Percentiles rank a stretch among this genome's conserved stretches.
phyloP scores from a whole-genome alignment of 2,797 vertebrate species.

The Ctenopoma kingsleyae region DNA sequence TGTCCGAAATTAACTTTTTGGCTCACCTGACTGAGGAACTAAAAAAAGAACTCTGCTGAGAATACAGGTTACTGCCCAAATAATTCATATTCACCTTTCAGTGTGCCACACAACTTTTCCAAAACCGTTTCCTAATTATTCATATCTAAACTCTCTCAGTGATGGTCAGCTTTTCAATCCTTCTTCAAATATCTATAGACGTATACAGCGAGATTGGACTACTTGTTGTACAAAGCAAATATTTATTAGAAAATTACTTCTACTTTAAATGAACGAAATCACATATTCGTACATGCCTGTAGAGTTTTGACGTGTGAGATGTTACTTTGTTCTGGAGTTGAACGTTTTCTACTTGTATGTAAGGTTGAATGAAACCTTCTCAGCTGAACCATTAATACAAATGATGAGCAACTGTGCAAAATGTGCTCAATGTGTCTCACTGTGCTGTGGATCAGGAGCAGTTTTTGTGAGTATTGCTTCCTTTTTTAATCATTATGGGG shows the following conservation, averaged over 20 bases:
- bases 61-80: slow-evolving; percentile 48
- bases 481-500: no score
- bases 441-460: no score
- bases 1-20: slow-evolving; percentile 67
- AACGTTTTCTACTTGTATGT: slow-evolving; percentile 2
- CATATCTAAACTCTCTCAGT: no score
- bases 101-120: background rate
- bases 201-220: background rate
- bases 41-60: slow-evolving; percentile 59
- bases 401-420: background rate
- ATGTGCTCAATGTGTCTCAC: background rate
- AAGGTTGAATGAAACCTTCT: slow-evolving; percentile 12
- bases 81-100: slow-evolving; percentile 36
- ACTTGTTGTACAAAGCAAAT: background rate
- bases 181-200: background rate
- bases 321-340: slow-evolving; percentile 16
- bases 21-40: slow-evolving; percentile 50
- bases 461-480: no score
- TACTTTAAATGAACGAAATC: background rate
- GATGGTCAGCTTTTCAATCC: no score
- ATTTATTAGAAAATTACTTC: background rate
- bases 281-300: background rate
- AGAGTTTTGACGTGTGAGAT: background rate
- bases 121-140: background rate
- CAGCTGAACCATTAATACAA: slow-evolving; percentile 12